Evolutionary conservation across 2,113 vertebrate genomes (phyloP), one percentile per base, ranked within the genome.

Genomic region (Platysteira castanea): DNA sequence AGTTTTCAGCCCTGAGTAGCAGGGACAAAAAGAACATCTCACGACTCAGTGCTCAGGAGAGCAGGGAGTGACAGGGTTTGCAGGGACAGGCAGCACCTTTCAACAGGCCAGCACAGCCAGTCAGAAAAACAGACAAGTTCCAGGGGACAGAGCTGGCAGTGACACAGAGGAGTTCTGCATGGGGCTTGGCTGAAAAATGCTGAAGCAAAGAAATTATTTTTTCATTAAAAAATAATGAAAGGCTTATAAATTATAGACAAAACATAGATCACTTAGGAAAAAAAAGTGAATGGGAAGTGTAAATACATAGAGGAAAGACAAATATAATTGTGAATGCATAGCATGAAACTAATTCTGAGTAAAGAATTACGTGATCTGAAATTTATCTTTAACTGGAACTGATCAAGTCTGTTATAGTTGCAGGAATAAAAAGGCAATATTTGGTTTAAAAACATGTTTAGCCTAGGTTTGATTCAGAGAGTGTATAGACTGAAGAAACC

Each of bases 141-240:
- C 63, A 90, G 74, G 21, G 16, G 33, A 53, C 41, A 44, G 49
- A 56, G 70, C 27, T 71, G 57, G 44, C 46, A 74, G 59, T n/a
- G 87, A 67, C 17, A 17, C 14, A 31, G 35, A 85, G 19, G 24
- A 80, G 14, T 31, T 85, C 71, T 90, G 54, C 41, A 14, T 3
- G 6, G 27, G 27, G 22, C 11, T 53, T 46, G 54, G 37, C 27
- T 74, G 68, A 81, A 93, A 65, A 63, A 84, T 44, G 19, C 21
- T 73, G 33, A 86, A 86, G 57, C 2, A 33, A 92, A 90, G 39
- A 39, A 77, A 74, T 59, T 46, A 49, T 90, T 90, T 92, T 92
- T 87, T 53, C 75, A 90, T 95, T 74, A 89, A 95, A 93, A 96
- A 92, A 49, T 86, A 71, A 95, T 78, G 68, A 56, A 74, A 89